These are phyloP conservation scores for Cheilosia scutellata DNA, from an alignment of 2,888 invertebrate genomes.

Conservation along the genomic window DNA sequence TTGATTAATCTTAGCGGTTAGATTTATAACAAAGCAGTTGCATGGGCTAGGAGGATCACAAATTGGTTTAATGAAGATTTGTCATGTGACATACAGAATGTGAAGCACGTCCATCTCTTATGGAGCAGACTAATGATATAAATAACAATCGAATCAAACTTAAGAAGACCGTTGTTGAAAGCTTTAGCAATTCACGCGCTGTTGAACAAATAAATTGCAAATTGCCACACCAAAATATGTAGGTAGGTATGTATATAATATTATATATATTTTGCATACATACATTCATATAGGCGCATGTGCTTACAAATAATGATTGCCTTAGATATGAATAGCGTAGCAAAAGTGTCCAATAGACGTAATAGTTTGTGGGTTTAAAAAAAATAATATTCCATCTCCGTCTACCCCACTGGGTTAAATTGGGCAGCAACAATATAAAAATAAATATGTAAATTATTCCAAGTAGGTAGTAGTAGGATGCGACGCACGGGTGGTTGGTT, in stretches of 20 bases:
- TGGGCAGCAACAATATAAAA: slow-evolving; percentile 11
- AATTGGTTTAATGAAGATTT: slow-evolving; percentile 56
- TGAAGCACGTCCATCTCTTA: slow-evolving; percentile 17
- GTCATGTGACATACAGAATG: slow-evolving; percentile 24
- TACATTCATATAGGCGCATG: background rate
- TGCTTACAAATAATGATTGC: slow-evolving; percentile 41
- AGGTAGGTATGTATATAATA: background rate
- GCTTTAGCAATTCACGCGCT: slow-evolving; percentile 48
- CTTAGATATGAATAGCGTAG: slow-evolving; percentile 29
- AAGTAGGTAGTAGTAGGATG: background rate
- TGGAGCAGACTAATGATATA: slow-evolving; percentile 12
- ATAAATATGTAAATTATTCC: background rate
- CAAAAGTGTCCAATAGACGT: slow-evolving; percentile 47
- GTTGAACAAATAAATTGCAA: slow-evolving; percentile 63
- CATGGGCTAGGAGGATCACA: slow-evolving; percentile 44
- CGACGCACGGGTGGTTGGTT: background rate
- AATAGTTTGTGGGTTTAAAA: slow-evolving; percentile 36
- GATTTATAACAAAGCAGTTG: slow-evolving; percentile 18
- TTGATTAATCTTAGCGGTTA: slow-evolving; percentile 27
- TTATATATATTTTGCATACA: background rate
- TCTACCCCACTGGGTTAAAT: slow-evolving; percentile 3
- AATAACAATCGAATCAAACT: slow-evolving; percentile 44
- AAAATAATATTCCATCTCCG: background rate
- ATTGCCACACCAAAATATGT: slow-evolving; percentile 31
- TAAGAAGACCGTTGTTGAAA: slow-evolving; percentile 33